Conservation (phyloP, 92 coral and sea anemone genomes). For the Diadumene lineata region DNA sequence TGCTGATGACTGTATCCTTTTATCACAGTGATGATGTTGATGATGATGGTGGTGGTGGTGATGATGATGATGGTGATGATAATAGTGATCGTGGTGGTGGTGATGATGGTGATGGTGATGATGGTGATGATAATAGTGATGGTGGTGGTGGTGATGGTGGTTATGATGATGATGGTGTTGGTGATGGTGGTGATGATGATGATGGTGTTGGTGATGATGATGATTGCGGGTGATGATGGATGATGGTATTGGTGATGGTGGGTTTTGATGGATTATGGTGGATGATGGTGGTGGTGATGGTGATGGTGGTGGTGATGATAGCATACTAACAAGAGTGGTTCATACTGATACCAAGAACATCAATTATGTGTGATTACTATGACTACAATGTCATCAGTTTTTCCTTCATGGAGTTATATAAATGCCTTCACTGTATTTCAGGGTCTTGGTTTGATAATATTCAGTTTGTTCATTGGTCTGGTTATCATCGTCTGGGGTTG, state of each 20-base stretch:
- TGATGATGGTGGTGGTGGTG: background rate
- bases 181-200: background rate
- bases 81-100: background rate
- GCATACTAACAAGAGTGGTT: background rate
- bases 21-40: background rate
- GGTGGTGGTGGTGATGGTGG: background rate
- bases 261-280: no score
- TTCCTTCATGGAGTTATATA: no score
- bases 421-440: conserved; percentile 20
- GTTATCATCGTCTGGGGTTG: conserved; percentile 75
- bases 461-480: conserved; percentile 83
- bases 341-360: no score
- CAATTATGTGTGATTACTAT: no score
- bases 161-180: background rate
- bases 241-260: background rate
- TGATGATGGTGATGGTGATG: background rate
- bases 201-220: background rate
- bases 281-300: background rate
- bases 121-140: background rate
- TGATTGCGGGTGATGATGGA: no score
- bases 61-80: background rate
- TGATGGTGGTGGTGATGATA: background rate
- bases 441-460: conserved; percentile 82
- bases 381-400: no score
- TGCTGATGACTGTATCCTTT: conserved; percentile 72